These are phyloP conservation scores for Danionella cerebrum DNA, from an alignment of 2,113 vertebrate genomes.

Conservation along the genomic window DNA sequence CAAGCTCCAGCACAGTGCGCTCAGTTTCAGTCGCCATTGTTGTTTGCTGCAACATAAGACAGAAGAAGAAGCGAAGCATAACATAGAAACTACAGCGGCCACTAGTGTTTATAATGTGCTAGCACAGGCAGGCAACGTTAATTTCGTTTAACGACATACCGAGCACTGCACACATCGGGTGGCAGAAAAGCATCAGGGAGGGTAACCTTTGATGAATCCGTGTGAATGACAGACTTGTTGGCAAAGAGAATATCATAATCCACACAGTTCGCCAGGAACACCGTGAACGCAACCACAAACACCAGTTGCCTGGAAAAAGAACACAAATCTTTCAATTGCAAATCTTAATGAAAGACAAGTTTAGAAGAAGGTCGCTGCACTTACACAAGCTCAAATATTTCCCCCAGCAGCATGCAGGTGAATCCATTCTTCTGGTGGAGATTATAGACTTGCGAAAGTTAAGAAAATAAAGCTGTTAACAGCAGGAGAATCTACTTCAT, in stretches of 20 bases:
- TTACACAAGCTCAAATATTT: conserved; percentile 95
- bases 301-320: conserved; percentile 84
- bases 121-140: too few relatives aligned
- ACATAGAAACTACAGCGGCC: too few relatives aligned
- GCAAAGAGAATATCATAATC: conserved; percentile 98
- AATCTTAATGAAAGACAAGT: neutral
- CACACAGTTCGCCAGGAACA: conserved; percentile 94
- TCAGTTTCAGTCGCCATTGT: too few relatives aligned
- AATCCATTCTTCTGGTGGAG: conserved; percentile 99
- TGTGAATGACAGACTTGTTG: conserved; percentile 95
- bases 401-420: conserved; percentile 92
- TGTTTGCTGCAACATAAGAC: too few relatives aligned
- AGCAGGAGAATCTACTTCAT: neutral
- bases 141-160: conserved; percentile 58
- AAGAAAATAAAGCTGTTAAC: conserved; percentile 26
- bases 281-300: conserved; percentile 95
- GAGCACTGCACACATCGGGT: conserved; percentile 79
- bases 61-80: too few relatives aligned
- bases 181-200: conserved; percentile 89
- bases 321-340: neutral
- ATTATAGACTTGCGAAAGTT: conserved; percentile 83
- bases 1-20: too few relatives aligned
- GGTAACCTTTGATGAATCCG: conserved; percentile 87
- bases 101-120: too few relatives aligned
- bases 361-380: too few relatives aligned